phyloP scores from a whole-genome alignment of 2,888 invertebrate species.

The Parnassius mnemosyne region DNA sequence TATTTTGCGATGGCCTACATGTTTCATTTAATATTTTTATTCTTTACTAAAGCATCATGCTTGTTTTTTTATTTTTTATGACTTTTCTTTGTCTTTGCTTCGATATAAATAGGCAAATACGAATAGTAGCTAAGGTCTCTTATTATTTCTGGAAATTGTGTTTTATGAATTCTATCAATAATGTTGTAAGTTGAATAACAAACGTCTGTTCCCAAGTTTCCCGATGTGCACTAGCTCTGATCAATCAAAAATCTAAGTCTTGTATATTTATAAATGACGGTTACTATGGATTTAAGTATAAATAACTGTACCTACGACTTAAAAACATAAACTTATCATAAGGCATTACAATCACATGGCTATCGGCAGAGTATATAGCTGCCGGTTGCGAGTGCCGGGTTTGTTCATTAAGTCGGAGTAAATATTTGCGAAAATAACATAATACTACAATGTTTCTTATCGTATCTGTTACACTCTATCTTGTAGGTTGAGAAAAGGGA shows the following conservation, averaged over 20 bases:
- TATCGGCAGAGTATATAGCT: no score
- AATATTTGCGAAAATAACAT: no score
- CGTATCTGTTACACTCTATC: no score
- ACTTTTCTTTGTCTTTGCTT: neutral
- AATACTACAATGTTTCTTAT: no score
- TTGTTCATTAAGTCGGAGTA: no score
- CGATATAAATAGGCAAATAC: neutral
- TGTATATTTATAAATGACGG: conserved; percentile 20
- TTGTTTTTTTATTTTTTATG: conserved; percentile 40
- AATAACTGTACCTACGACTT: neutral
- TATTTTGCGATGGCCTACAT: conserved; percentile 48
- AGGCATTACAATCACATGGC: no score
- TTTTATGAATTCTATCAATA: no score
- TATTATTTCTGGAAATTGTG: no score
- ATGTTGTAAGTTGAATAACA: neutral
- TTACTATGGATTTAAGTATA: conserved; percentile 20
- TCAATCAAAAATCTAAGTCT: conserved; percentile 10
- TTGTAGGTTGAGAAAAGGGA: no score
- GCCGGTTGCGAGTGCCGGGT: no score
- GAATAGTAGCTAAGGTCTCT: neutral
- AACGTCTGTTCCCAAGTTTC: neutral
- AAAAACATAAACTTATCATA: no score
- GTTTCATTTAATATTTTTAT: conserved; percentile 35
- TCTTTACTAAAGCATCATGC: conserved; percentile 41
- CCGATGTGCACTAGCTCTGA: conserved; percentile 10